phyloP scores from a whole-genome alignment of 2,888 invertebrate species.

The Drosophila prostipennis region DNA sequence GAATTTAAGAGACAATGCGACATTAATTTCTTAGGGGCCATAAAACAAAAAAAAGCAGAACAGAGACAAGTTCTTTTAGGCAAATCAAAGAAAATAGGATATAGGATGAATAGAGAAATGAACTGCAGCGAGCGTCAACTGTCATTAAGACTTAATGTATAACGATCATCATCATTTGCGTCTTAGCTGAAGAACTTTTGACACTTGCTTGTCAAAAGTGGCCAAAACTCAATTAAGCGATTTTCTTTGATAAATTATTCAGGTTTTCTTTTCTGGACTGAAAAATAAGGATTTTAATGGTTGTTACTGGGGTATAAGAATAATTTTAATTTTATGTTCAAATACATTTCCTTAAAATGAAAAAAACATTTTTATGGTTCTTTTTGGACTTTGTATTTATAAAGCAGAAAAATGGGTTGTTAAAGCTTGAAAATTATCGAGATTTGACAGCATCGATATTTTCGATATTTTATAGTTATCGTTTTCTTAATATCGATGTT shows the following conservation, averaged over 20 bases:
- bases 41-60: slow-evolving; percentile 30
- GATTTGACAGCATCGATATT: no score
- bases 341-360: not conserved
- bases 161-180: slow-evolving; percentile 49
- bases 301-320: not conserved
- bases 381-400: no score
- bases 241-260: slow-evolving; percentile 13
- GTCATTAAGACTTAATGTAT: slow-evolving; percentile 64
- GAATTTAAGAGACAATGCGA: slow-evolving; percentile 30
- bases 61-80: slow-evolving; percentile 24
- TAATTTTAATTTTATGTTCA: not conserved
- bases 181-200: slow-evolving; percentile 18
- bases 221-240: slow-evolving; percentile 25
- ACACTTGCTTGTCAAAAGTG: slow-evolving; percentile 25
- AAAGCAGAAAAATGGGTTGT: no score
- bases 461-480: no score
- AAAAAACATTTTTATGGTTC: not conserved
- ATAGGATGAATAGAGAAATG: not conserved
- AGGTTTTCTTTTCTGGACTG: not conserved
- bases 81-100: slow-evolving; percentile 7
- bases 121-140: slow-evolving; percentile 57
- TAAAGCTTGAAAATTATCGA: no score
- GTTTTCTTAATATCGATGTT: no score
- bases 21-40: slow-evolving; percentile 20
- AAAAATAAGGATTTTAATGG: slow-evolving; percentile 1